Percentiles rank a stretch among this genome's conserved stretches.
These are phyloP conservation scores for Sceloporus undulatus DNA, from an alignment of 2,113 vertebrate genomes.

Conservation along the genomic window DNA sequence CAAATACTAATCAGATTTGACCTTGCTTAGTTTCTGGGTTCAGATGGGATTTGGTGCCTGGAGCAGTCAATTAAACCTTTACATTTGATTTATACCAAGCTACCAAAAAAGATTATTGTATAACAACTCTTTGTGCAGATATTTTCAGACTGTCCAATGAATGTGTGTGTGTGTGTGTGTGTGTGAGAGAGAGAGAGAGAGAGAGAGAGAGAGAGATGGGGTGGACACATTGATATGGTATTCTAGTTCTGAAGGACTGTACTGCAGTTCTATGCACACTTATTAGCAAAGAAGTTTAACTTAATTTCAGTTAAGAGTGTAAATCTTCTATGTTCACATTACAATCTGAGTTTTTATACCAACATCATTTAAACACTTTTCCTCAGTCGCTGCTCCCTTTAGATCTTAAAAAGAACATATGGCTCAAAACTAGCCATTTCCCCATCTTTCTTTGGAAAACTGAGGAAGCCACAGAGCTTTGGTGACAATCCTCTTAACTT, in stretches of 20 bases:
- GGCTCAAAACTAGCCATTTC: not conserved
- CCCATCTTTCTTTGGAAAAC: slow-evolving; percentile 9
- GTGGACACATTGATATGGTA: not conserved
- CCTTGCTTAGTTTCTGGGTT: no score
- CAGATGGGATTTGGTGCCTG: no score
- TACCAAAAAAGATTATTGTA: no score
- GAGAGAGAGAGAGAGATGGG: no score
- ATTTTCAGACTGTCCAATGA: no score
- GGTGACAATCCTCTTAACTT: slow-evolving; percentile 24
- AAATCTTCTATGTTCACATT: not conserved
- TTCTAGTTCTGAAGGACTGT: not conserved
- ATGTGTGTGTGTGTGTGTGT: no score
- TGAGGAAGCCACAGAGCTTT: not conserved
- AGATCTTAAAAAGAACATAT: slow-evolving; percentile 8
- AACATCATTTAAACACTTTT: slow-evolving; percentile 32
- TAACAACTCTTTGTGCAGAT: no score
- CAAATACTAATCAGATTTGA: no score
- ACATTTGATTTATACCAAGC: no score
- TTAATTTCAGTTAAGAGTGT: not conserved
- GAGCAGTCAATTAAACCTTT: no score
- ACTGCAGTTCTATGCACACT: not conserved
- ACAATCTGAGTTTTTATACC: not conserved
- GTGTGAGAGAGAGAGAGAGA: no score
- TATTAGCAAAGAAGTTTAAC: not conserved
- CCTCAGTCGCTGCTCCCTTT: slow-evolving; percentile 1